Conservation (phyloP, 2,888 invertebrate genomes). For the Chrysolina americana region DNA sequence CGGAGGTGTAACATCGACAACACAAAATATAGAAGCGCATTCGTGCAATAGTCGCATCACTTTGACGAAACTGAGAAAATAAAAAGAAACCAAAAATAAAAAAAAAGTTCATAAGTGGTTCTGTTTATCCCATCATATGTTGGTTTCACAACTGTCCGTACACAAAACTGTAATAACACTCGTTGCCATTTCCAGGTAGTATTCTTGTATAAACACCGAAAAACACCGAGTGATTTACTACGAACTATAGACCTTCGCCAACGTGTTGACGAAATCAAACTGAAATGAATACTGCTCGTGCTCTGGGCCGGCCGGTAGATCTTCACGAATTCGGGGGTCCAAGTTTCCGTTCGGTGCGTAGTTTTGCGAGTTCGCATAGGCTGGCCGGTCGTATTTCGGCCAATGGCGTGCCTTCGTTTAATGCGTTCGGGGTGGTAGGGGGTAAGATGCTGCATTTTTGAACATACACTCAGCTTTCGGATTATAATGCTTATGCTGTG, state of each 20-base stretch:
- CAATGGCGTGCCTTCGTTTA: constrained; percentile 66
- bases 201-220: constrained; percentile 41
- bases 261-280: constrained; percentile 47
- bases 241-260: constrained; percentile 28
- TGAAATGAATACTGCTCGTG: constrained; percentile 35
- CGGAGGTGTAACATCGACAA: constrained; percentile 57
- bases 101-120: constrained; percentile 53
- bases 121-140: constrained; percentile 64
- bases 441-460: constrained; percentile 69
- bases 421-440: constrained; percentile 66
- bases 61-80: constrained; percentile 52
- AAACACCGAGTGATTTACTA: constrained; percentile 57
- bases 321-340: constrained; percentile 66
- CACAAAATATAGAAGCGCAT: constrained; percentile 54
- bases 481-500: constrained; percentile 58
- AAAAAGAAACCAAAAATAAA: constrained; percentile 59
- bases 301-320: constrained; percentile 47
- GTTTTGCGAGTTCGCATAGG: constrained; percentile 68
- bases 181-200: constrained; percentile 38
- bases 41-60: constrained; percentile 57
- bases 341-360: constrained; percentile 60
- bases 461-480: constrained; percentile 61
- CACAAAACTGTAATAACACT: constrained; percentile 39
- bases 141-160: constrained; percentile 43
- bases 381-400: constrained; percentile 64